Evolutionary conservation across 2,888 invertebrate species (phyloP).

Genomic region (Andrena minutula): DNA sequence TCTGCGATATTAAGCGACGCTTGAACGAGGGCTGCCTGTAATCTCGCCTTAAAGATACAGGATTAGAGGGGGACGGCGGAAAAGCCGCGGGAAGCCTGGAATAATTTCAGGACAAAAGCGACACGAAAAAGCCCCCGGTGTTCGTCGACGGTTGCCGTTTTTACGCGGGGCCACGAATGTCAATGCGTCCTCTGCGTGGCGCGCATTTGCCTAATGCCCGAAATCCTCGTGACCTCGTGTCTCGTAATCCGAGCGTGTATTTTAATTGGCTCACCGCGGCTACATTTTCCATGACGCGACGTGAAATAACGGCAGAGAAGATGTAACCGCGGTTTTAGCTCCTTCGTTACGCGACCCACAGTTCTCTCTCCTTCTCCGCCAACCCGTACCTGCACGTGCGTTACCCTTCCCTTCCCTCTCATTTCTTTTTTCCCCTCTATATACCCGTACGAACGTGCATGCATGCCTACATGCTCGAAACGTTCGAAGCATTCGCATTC

Average conservation of each 20-base stretch:
- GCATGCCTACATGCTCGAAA: constrained; percentile 11
- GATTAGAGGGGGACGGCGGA: constrained; percentile 26
- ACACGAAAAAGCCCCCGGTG: constrained; percentile 2
- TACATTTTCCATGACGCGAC: constrained; percentile 53
- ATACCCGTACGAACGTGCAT: background rate
- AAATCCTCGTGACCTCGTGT: constrained; percentile 53
- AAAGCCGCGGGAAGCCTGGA: constrained; percentile 19
- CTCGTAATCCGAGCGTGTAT: constrained; percentile 60
- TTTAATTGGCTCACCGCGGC: constrained; percentile 60
- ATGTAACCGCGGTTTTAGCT: constrained; percentile 51
- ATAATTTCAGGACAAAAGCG: constrained; percentile 55
- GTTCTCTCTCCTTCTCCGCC: background rate
- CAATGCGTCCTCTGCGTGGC: constrained; percentile 55
- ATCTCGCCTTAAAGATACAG: constrained; percentile 49
- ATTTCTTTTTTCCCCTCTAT: background rate
- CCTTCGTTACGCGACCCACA: constrained; percentile 37
- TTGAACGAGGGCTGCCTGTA: constrained; percentile 20
- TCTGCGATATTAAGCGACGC: constrained; percentile 22
- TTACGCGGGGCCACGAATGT: constrained; percentile 45
- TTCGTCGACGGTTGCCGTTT: constrained; percentile 19
- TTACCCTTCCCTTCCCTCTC: background rate
- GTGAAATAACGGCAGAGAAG: constrained; percentile 55
- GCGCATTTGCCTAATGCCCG: constrained; percentile 64
- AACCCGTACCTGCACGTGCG: background rate
- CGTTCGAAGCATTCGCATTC: constrained; percentile 26